These are phyloP conservation scores for Leptinotarsa juncta DNA, from an alignment of 2,888 invertebrate genomes.

Conservation along the genomic window DNA sequence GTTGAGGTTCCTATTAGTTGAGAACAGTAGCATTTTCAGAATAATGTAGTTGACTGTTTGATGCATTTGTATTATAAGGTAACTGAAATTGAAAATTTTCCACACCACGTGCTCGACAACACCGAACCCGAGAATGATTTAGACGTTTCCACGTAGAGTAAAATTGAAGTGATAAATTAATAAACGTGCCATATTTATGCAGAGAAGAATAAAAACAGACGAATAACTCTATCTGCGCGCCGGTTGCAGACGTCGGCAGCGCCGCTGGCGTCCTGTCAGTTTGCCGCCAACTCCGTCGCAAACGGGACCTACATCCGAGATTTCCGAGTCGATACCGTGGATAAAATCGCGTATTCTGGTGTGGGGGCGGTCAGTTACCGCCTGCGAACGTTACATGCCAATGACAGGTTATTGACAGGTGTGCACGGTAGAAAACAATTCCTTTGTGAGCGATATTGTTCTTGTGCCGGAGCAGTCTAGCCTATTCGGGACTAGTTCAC, in stretches of 20 bases:
- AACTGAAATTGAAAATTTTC: background rate
- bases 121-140: background rate
- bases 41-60: background rate
- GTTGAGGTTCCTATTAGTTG: too few species aligned
- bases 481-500: background rate
- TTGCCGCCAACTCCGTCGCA: constrained; percentile 61
- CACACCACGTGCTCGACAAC: background rate
- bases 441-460: constrained; percentile 1
- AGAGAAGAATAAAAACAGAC: constrained; percentile 36
- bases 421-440: background rate
- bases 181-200: constrained; percentile 37
- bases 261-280: constrained; percentile 61
- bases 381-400: constrained; percentile 2
- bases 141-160: background rate
- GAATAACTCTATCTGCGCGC: constrained; percentile 44
- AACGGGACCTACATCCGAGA: constrained; percentile 57
- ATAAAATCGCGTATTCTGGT: constrained; percentile 31
- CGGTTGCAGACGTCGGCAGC: constrained; percentile 52
- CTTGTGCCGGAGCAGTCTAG: background rate
- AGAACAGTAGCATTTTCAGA: too few species aligned
- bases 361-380: constrained; percentile 44
- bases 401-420: constrained; percentile 9
- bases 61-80: background rate
- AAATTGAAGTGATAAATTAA: constrained; percentile 39
- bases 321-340: constrained; percentile 35